phyloP scores from a whole-genome alignment of 2,797 vertebrate genomes.

The Argyrosomus regius region DNA sequence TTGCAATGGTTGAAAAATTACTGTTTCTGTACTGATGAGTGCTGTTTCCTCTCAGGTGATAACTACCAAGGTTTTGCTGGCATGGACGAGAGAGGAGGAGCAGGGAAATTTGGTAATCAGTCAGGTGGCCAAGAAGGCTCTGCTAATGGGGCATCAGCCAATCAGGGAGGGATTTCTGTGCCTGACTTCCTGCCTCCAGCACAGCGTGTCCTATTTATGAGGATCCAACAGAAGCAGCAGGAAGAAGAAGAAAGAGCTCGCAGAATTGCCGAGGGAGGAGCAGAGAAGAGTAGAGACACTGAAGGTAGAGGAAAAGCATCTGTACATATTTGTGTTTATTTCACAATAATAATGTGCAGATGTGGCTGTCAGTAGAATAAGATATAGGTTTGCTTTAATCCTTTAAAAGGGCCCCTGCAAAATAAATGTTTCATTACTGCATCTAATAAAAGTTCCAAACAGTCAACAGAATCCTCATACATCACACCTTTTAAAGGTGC shows the following conservation, averaged over 20 bases:
- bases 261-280: constrained; percentile 88
- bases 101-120: constrained; percentile 77
- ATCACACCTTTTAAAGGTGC: neutral
- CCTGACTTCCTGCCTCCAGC: constrained; percentile 95
- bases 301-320: constrained; percentile 85
- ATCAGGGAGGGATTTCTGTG: constrained; percentile 84
- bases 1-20: neutral
- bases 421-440: neutral
- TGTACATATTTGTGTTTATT: neutral
- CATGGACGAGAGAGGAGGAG: constrained; percentile 79
- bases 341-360: neutral
- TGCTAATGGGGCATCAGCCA: constrained; percentile 72
- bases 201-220: constrained; percentile 93
- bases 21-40: neutral
- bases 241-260: constrained; percentile 94
- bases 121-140: constrained; percentile 73
- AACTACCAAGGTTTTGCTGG: constrained; percentile 86
- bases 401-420: too few relatives aligned
- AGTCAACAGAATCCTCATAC: neutral
- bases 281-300: constrained; percentile 81
- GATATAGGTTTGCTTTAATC: too few relatives aligned
- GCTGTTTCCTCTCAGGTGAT: constrained; percentile 80
- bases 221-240: constrained; percentile 97
- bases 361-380: too few relatives aligned
- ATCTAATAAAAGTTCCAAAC: too few relatives aligned